Evolutionary conservation across 2,113 vertebrate genomes (phyloP), one percentile per base, ranked within the genome.

Genomic region (Holacanthus passer): DNA sequence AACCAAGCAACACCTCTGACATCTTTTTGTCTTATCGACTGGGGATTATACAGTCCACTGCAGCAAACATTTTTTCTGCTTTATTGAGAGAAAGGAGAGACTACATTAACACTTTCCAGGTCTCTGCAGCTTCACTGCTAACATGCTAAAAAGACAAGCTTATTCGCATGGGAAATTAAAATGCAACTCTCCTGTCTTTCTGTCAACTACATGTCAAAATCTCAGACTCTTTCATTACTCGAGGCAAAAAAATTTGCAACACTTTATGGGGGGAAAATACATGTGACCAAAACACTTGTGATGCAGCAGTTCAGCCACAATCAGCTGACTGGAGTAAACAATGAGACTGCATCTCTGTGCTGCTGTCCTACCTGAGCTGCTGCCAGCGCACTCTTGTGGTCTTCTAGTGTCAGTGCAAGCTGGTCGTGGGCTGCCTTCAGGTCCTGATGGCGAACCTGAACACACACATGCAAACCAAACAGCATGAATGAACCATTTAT

Each of bases 371-470:
- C 98, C 98, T 99, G 97, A 71, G 98, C 98, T 88, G 94, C 96
- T 79, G 96, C 96, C 93, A 99, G 97, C 41, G 98, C 97, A 94
- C 97, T 99, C 97, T 98, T 99, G 97, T 99, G 98, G 96, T 98
- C 97, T 93, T 99, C 96, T 93, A 99, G 84, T 70, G 96, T 97
- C 96, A 98, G 92, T 96, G 95, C 95, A 91, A 99, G 96, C 82
- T 97, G 95, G 81, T 97, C 95, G 74, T 99, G 98, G 24, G 97
- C 90, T 24, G 95, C 93, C 92, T 97, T 96, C 91, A 99, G 96
- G 89, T 95, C 96, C 95, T 98, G 97, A 95, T 99, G 98, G 88
- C 97, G 94, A 82, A 92, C 58, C 89, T 94, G 84, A 77, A 89
- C 41, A 80, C 22, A 64, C 39, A 63, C 11, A 41, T 3, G 22